Evolutionary conservation across 2,888 invertebrate species (phyloP).

Genomic region (Tinea trinotella): DNA sequence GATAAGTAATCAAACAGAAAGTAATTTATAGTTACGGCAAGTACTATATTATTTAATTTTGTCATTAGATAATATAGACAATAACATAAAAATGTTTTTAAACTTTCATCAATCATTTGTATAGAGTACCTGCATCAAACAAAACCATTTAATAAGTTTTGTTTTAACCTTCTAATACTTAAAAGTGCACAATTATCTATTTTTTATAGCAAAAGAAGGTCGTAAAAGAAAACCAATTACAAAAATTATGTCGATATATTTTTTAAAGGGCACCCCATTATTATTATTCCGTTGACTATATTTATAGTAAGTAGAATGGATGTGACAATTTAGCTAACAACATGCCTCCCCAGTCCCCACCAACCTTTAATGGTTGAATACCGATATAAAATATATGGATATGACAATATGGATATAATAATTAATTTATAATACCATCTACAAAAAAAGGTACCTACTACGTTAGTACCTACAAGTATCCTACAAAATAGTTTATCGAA

Average conservation of each 20-base stretch:
- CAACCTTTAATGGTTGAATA: neutral
- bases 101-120: no score
- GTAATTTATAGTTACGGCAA: no score
- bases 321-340: conserved; percentile 19
- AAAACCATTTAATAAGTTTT: neutral
- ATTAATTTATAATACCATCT: no score
- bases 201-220: neutral
- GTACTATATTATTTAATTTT: no score
- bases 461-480: no score
- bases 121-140: no score
- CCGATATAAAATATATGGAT: neutral
- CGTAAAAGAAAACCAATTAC: neutral
- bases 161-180: neutral
- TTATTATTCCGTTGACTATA: conserved; percentile 17
- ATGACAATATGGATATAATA: no score
- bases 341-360: conserved; percentile 7
- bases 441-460: no score
- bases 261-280: conserved; percentile 21
- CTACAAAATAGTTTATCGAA: no score
- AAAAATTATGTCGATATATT: conserved; percentile 20
- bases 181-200: conserved; percentile 6
- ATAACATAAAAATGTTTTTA: no score
- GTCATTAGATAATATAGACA: no score
- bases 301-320: conserved; percentile 13
- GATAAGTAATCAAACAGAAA: no score